Base-by-base conservation (phyloP, 2,888 invertebrate genomes). In the Parelbella ahira region DNA sequence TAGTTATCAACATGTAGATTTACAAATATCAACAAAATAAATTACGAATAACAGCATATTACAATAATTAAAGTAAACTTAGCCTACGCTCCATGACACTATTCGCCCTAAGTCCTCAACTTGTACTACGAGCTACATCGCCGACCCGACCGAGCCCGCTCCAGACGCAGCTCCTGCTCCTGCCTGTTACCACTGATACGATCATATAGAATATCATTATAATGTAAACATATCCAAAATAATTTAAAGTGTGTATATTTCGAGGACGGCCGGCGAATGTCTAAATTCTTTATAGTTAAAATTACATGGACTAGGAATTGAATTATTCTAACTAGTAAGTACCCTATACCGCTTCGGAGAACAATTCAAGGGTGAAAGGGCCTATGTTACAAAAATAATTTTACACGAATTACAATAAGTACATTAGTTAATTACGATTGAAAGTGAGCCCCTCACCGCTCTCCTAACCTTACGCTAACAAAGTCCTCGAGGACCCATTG, bases 11-110 rank as follows among this genome's bases (percentile, higher is more conserved):
- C 87, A 83, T 83, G 83, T 81, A 83, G 84, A 83, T 84, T 86
- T 87, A 87, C 79, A 86, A 87, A 83, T 86, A 87, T 86, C 84
- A 87, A 87, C 87, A 87, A 86, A 87, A 87, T 87, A 87, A 87
- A 86, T 87, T 87, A 87, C 82, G 81, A 82, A 87, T 86, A 86
- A 86, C 86, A 86, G 84, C 73, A 83, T 82, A 79, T 77, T 84
- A 83, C 76, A 79, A 72, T 71, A 75, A 58, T 60, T 82, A 80
- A 70, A 71, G 72, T 78, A 81, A 58, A 52, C 76, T 75, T 83
- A 32, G 50, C 46, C 72, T 80, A 78, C 56, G 56, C 63, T 68
- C 70, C 71, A 68, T 65, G 70, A 72, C 73, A 63, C 65, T 73
- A 74, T 54, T 70, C 67, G 67, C 63, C 71, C 74, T 79, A 74